Evolutionary conservation across 2,113 vertebrate species (phyloP), one percentile per base, ranked within the genome.

Genomic region (Cheirogaleus medius): DNA sequence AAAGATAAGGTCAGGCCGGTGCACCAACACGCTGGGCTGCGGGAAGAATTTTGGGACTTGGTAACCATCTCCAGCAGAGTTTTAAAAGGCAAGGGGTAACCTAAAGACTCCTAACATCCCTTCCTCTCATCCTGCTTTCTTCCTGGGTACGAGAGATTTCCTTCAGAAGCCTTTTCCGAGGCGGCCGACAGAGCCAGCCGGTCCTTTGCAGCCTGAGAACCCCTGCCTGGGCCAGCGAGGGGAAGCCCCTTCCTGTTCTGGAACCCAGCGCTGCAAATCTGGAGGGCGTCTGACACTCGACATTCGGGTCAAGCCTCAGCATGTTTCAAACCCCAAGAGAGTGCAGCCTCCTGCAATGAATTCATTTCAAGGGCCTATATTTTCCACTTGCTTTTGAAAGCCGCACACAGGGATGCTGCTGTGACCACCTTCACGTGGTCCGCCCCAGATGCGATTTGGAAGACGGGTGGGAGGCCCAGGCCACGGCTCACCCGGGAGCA

Each of bases 251-350:
- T 93, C 23, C 66, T 60, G 83, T 94, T 44, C n/a, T 11, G 42
- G 54, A 76, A 85, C 71, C 34, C 20, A 96, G 82, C 20, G 52
- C 90, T 90, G 91, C 32, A 97, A 66, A 96, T 20, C 20, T 39
- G 18, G 87, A 97, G 42, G 54, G 97, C n/a, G 18, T 94, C 82
- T 92, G 95, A 74, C 92, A 54, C 34, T 84, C 92, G 85, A 60
- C 63, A 76, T 44, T 94, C 58, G 27, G 87, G n/a, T 89, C 96
- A 91, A 73, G 60, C 93, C 0, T 0, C 4, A 18, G 54, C 10
- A 71, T 11, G 78, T 93, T 83, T 76, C 92, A 97, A 97, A 44
- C 69, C 60, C 85, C 49, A 10, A 18, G 25, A 32, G 56, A 58
- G 42, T 58, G 69, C 76, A 81, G 76, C 29, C 77, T 97, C 77